Conservation (phyloP, 2,888 invertebrate species). For the Patella depressa region DNA sequence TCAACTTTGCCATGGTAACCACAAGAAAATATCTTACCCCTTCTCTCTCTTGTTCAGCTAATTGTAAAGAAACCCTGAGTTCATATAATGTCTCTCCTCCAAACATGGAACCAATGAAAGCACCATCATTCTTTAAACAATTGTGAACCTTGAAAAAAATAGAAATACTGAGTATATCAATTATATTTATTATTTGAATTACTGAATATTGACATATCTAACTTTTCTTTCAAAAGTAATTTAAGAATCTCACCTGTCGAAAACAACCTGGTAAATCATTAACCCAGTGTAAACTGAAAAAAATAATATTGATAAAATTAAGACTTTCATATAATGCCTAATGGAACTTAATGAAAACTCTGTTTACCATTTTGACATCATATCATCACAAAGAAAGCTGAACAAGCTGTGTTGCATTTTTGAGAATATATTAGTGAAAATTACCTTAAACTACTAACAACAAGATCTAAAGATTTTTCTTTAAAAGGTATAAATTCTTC, state of each 20-base stretch:
- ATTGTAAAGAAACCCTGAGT: slow-evolving; percentile 87
- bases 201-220: not conserved
- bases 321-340: not conserved
- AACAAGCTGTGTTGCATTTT: not conserved
- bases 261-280: slow-evolving; percentile 90
- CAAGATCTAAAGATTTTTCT: slow-evolving; percentile 85
- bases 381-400: not conserved
- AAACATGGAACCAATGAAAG: slow-evolving; percentile 92
- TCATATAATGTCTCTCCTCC: slow-evolving; percentile 96
- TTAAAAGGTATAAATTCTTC: slow-evolving; percentile 81
- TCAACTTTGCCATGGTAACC: not conserved
- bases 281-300: slow-evolving; percentile 90
- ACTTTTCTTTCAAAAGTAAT: not conserved
- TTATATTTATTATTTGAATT: not conserved
- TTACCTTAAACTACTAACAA: slow-evolving; percentile 82
- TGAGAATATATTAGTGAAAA: not conserved
- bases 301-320: slow-evolving; percentile 12
- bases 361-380: not conserved
- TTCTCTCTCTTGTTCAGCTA: slow-evolving; percentile 87
- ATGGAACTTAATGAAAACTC: not conserved
- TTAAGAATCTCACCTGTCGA: slow-evolving; percentile 58
- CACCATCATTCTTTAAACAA: slow-evolving; percentile 90
- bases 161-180: not conserved
- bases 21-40: slow-evolving; percentile 53
- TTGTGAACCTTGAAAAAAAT: slow-evolving; percentile 69